A percentile compares a stretch with the other conserved stretches of the same genome.
Conservation (phyloP, 2,888 invertebrate species). For the Cryptus viduatorius region DNA sequence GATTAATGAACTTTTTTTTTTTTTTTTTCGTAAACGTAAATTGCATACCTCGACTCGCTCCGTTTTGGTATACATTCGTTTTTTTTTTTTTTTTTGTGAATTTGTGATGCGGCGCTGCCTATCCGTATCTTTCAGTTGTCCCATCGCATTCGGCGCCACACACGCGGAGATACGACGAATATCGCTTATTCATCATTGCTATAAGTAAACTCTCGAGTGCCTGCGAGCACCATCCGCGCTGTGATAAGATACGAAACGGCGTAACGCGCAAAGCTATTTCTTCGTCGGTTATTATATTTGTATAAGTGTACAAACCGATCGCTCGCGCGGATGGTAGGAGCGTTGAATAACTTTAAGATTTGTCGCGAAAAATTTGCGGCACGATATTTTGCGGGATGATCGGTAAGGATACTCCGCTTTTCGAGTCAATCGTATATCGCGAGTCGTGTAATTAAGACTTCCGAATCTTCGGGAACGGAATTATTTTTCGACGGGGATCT, state of each 20-base stretch:
- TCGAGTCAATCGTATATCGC: too few relatives aligned
- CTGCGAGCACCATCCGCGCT: slow-evolving; percentile 40
- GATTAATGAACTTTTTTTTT: neutral
- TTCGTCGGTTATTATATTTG: slow-evolving; percentile 61
- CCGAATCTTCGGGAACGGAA: too few relatives aligned
- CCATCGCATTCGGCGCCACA: slow-evolving; percentile 33
- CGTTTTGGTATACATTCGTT: neutral
- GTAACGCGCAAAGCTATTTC: slow-evolving; percentile 59
- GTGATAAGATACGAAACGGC: slow-evolving; percentile 67
- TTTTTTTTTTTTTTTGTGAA: neutral
- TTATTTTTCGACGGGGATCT: too few relatives aligned
- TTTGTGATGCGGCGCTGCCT: neutral
- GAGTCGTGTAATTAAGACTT: too few relatives aligned
- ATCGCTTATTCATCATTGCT: slow-evolving; percentile 69
- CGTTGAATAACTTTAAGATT: slow-evolving; percentile 4
- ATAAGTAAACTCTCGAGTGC: slow-evolving; percentile 58
- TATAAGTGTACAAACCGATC: slow-evolving; percentile 43
- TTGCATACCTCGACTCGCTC: neutral
- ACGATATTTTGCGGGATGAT: neutral
- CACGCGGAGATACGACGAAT: slow-evolving; percentile 61
- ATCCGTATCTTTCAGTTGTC: slow-evolving; percentile 37
- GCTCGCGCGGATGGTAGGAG: neutral
- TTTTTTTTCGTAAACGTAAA: too few relatives aligned
- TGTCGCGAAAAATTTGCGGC: neutral
- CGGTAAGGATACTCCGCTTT: neutral